Percentiles rank a stretch among this genome's conserved stretches.
These are phyloP conservation scores for Lordiphosa andalusiaca DNA, from an alignment of 2,888 invertebrate genomes.

Conservation along the genomic window DNA sequence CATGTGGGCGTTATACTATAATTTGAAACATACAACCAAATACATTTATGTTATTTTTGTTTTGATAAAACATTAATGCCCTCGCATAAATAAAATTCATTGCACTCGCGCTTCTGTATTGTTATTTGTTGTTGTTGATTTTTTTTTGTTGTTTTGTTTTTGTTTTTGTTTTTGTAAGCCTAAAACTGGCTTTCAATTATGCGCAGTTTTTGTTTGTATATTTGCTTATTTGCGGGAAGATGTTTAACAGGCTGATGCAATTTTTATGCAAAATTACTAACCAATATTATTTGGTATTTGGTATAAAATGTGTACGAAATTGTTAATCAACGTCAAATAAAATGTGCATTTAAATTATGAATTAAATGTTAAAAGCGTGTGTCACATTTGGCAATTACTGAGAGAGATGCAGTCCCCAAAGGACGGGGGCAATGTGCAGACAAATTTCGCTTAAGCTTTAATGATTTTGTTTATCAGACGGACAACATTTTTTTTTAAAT, in stretches of 20 bases:
- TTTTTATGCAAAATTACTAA: conserved; percentile 67
- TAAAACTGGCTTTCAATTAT: conserved; percentile 69
- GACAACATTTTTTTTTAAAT: conserved; percentile 6
- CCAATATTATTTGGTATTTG: conserved; percentile 30
- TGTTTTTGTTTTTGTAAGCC: conserved; percentile 25
- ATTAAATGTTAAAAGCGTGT: conserved; percentile 58
- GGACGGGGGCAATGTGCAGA: conserved; percentile 57
- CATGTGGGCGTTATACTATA: conserved; percentile 39
- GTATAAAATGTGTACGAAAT: conserved; percentile 24
- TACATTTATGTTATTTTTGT: conserved; percentile 18
- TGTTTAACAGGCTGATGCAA: conserved; percentile 62
- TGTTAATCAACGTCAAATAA: conserved; percentile 43
- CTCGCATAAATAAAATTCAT: conserved; percentile 62
- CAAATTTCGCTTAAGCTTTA: conserved; percentile 29
- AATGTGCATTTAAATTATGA: conserved; percentile 59
- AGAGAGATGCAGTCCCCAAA: conserved; percentile 12
- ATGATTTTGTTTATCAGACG: conserved; percentile 37
- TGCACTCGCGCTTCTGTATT: conserved; percentile 62
- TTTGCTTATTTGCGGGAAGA: conserved; percentile 6
- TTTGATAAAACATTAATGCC: conserved; percentile 33
- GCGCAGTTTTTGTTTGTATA: conserved; percentile 38
- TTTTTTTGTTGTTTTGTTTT: conserved; percentile 12
- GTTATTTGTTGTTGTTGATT: conserved; percentile 34
- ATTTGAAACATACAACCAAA: conserved; percentile 21
- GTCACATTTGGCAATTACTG: conserved; percentile 40